These are phyloP conservation scores for Horisme vitalbata DNA, from an alignment of 2,888 invertebrate species.

Conservation along the genomic window DNA sequence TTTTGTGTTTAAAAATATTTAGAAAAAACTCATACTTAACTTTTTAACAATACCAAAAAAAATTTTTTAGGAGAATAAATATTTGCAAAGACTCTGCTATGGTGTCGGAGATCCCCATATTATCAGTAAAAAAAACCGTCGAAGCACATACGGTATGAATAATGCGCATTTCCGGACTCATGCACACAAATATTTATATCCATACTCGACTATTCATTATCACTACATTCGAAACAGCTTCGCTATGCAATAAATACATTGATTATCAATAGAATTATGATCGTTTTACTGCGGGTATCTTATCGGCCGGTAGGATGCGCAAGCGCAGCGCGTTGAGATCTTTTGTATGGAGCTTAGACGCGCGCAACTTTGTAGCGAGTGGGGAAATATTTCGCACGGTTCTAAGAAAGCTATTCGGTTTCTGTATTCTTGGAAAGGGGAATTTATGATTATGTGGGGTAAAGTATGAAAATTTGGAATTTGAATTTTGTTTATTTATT, in stretches of 20 bases:
- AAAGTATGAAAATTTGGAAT: too few species aligned
- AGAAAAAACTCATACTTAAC: too few species aligned
- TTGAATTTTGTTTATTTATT: too few species aligned
- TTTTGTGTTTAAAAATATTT: too few species aligned
- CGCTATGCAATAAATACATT: conserved; percentile 17
- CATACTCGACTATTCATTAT: conserved; percentile 8
- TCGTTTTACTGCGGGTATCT: conserved; percentile 13
- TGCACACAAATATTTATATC: conserved; percentile 8
- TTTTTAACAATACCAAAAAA: too few species aligned
- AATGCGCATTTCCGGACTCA: not conserved
- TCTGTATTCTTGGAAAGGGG: not conserved
- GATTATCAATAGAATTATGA: conserved; percentile 23
- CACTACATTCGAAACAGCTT: conserved; percentile 9
- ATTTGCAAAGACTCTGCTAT: too few species aligned
- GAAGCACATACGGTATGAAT: too few species aligned
- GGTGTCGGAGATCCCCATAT: too few species aligned
- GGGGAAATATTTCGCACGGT: conserved; percentile 19
- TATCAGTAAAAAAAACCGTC: too few species aligned
- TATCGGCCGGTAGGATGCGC: conserved; percentile 22
- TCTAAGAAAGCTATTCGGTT: not conserved
- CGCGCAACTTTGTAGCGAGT: conserved; percentile 19
- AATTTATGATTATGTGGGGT: too few species aligned
- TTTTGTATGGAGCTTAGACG: conserved; percentile 40
- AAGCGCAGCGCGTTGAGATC: conserved; percentile 62
- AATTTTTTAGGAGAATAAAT: too few species aligned